Evolutionary conservation across 2,797 vertebrate genomes (phyloP), one percentile per base, ranked within the genome.

Genomic region (Anguilla megastoma): DNA sequence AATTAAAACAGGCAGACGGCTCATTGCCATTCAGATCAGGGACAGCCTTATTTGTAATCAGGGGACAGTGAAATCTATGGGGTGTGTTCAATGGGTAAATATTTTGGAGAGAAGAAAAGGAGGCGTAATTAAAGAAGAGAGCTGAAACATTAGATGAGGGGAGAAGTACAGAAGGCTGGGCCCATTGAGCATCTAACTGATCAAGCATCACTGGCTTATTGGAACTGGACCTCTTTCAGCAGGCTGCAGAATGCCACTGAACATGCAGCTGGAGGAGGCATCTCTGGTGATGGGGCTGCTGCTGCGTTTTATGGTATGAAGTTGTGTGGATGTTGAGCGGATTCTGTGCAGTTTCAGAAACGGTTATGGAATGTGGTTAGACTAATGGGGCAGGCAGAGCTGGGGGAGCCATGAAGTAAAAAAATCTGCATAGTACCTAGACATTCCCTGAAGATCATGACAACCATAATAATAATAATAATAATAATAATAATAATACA

Each of bases 101-200:
- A 93, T 93, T 95, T 93, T 93, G 90, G 90, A 50, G 91, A 92
- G 90, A 92, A 92, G 89, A 92, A 92, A 95, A 91, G 91, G 91
- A 89, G 90, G 93, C 91, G 92, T 91, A 94, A 94, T 94, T 94
- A 94, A 92, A 94, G 91, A 93, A 92, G 91, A 93, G 56, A 90
- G 93, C 93, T 93, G 92, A 94, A 93, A 95, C 94, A 93, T 89
- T 93, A 91, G 91, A 93, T 94, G 93, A 93, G 94, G 92, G 90
- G 92, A 89, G 91, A 14, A 56, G 86, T 89, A 88, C 87, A 90
- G 89, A 91, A 92, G 92, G 90, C 71, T 90, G 91, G 90, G 85
- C 88, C 92, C 92, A 90, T 93, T 92, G 92, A 89, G 92, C 93
- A 93, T 91, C 90, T 95, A 94, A 95, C 94, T 95, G 94, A 95